phyloP scores from a whole-genome alignment of 2,797 vertebrate species.

The Nyctibius grandis region DNA sequence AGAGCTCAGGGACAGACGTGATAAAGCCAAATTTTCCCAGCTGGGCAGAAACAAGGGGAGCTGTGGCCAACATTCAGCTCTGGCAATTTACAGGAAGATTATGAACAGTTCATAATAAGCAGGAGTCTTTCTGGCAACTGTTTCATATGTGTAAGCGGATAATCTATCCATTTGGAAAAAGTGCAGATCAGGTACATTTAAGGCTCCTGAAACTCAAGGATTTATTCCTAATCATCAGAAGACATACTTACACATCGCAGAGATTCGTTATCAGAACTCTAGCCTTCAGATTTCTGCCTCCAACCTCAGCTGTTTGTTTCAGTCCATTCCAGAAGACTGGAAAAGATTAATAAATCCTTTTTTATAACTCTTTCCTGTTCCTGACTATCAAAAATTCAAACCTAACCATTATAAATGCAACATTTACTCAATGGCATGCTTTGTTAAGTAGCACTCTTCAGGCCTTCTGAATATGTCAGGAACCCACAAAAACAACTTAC shows the following conservation, averaged over 20 bases:
- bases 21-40: background rate
- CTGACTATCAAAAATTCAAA: background rate
- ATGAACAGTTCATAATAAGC: background rate
- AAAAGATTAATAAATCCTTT: slow-evolving; percentile 54
- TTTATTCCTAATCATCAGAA: slow-evolving; percentile 33
- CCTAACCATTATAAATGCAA: background rate
- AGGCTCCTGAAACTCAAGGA: slow-evolving; percentile 19
- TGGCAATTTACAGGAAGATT: background rate
- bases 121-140: background rate
- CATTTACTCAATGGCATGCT: background rate
- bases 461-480: background rate
- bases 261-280: slow-evolving; percentile 52
- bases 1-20: background rate
- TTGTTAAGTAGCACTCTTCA: background rate
- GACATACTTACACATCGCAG: slow-evolving; percentile 25
- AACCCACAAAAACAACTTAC: background rate
- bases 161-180: slow-evolving; percentile 15
- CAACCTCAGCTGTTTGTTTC: slow-evolving; percentile 47
- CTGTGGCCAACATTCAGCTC: background rate
- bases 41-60: background rate
- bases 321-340: slow-evolving; percentile 17
- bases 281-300: slow-evolving; percentile 24
- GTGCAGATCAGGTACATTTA: background rate
- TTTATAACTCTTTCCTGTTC: slow-evolving; percentile 1
- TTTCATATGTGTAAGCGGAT: slow-evolving; percentile 20